Percentiles rank a stretch among this genome's conserved stretches.
Evolutionary conservation across 1,140 invertebrate species (phyloP).

Genomic region (Drosophila chauvacae): DNA sequence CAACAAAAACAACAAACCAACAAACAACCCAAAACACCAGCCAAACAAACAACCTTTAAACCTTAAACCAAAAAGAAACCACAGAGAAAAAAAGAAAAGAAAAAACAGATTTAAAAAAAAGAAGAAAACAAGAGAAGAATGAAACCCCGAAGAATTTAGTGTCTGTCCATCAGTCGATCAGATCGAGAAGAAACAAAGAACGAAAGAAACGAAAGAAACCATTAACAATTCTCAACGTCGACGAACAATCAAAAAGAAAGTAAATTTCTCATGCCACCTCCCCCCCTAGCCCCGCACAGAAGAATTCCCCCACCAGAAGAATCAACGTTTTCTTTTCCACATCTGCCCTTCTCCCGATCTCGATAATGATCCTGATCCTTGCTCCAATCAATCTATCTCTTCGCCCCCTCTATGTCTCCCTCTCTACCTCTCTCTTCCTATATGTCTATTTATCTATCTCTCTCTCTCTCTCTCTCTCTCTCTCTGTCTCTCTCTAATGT

Average conservation of each 20-base stretch:
- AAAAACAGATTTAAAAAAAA: neutral
- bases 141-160: conserved; percentile 5
- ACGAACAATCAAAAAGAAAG: conserved; percentile 72
- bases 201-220: conserved; percentile 14
- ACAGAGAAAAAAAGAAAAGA: neutral
- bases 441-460: neutral
- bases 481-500: conserved; percentile 36
- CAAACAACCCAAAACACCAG: conserved; percentile 17
- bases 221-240: conserved; percentile 22
- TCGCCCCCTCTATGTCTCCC: neutral
- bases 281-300: conserved; percentile 2
- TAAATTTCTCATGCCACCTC: conserved; percentile 54
- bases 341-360: conserved; percentile 14
- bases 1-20: conserved; percentile 40
- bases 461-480: conserved; percentile 9
- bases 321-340: conserved; percentile 45
- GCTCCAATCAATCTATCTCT: neutral
- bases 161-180: conserved; percentile 11
- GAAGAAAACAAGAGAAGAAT: conserved; percentile 9
- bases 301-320: conserved; percentile 2
- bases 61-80: conserved; percentile 22
- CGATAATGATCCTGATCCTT: neutral
- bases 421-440: neutral
- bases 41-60: conserved; percentile 36
- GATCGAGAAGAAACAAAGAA: conserved; percentile 28